These are phyloP conservation scores for Drosophila bifasciata DNA, from an alignment of 1,140 invertebrate genomes.

Conservation along the genomic window DNA sequence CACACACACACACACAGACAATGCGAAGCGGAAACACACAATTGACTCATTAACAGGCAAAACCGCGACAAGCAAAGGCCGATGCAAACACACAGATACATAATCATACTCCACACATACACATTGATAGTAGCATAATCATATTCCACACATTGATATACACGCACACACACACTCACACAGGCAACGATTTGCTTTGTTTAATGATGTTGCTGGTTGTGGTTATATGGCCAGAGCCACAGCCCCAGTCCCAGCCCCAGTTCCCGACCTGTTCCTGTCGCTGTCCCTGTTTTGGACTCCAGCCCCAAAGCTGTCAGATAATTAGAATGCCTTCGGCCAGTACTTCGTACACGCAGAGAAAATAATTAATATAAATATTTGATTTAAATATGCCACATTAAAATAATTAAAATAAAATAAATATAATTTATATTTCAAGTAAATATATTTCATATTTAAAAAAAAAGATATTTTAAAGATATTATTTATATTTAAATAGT, in stretches of 20 bases:
- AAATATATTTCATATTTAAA: too few species aligned
- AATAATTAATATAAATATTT: too few species aligned
- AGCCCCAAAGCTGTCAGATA: conserved; percentile 25
- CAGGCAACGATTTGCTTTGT: conserved; percentile 53
- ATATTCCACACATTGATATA: neutral
- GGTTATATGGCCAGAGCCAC: conserved; percentile 18
- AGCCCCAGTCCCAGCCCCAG: conserved; percentile 2
- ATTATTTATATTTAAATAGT: too few species aligned
- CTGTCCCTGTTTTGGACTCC: neutral
- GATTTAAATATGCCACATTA: too few species aligned
- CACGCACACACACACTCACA: conserved; percentile 8
- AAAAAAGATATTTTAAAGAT: too few species aligned
- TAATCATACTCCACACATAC: neutral
- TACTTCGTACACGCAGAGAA: conserved; percentile 29
- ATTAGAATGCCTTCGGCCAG: conserved; percentile 55
- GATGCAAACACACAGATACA: conserved; percentile 15
- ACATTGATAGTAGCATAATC: conserved; percentile 29
- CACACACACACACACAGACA: conserved; percentile 42
- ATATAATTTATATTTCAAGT: too few species aligned
- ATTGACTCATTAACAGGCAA: conserved; percentile 80
- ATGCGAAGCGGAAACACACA: conserved; percentile 46
- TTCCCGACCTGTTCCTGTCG: too few species aligned
- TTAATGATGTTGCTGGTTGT: conserved; percentile 62
- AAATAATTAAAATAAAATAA: too few species aligned
- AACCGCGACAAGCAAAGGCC: conserved; percentile 71